Conservation (phyloP, 2,113 vertebrate species). For the Protomyctophum bolini region DNA sequence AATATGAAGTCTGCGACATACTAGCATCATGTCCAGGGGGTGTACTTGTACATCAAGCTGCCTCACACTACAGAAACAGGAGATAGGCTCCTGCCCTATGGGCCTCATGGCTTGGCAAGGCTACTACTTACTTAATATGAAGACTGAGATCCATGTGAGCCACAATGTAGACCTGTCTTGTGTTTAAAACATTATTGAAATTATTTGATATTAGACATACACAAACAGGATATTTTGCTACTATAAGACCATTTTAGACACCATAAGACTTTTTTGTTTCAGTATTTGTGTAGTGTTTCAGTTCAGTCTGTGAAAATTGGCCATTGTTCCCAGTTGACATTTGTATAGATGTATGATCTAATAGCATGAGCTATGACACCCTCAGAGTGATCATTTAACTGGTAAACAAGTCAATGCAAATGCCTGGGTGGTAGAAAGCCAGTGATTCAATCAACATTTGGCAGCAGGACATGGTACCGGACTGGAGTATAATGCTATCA, state of each 20-base stretch:
- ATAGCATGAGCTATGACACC: constrained; percentile 46
- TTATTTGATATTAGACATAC: background rate
- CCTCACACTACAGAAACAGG: no score
- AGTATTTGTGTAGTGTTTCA: background rate
- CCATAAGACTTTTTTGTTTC: constrained; percentile 2
- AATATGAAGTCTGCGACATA: no score
- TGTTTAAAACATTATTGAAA: no score
- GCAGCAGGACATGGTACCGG: constrained; percentile 41
- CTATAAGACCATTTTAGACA: background rate
- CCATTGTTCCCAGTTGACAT: constrained; percentile 30
- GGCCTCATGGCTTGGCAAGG: no score
- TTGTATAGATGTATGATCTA: constrained; percentile 7
- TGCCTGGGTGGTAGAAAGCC: constrained; percentile 42
- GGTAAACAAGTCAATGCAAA: constrained; percentile 54
- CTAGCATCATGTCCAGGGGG: no score
- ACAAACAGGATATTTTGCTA: background rate
- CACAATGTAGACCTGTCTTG: no score
- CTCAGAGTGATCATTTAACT: constrained; percentile 36
- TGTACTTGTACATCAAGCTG: no score
- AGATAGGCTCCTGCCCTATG: no score
- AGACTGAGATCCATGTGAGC: no score
- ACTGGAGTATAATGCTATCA: constrained; percentile 59
- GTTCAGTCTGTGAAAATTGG: constrained; percentile 16
- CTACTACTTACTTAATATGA: no score
- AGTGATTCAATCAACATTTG: constrained; percentile 76